Base-by-base conservation (phyloP, 2,113 vertebrate genomes). In the Oreochromis niloticus region DNA sequence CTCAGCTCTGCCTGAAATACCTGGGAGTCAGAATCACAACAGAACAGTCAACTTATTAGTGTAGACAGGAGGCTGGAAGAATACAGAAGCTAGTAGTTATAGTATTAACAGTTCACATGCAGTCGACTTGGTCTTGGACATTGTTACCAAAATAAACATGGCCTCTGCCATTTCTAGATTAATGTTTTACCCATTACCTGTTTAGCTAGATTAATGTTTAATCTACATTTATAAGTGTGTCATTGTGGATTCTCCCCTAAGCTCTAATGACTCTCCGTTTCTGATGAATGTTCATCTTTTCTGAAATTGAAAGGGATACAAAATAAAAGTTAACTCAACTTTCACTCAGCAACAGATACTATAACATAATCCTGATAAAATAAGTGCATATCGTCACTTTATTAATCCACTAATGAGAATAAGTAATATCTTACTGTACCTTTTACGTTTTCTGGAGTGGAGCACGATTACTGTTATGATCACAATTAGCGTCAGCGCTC, bases 401-500 rank as follows among this genome's bases (percentile, higher is more conserved):
- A 16, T 32, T 57, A 14, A 36, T 36, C 11, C n/a, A 24, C 27
- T 75, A 41, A 39, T 80, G 4, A 52, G 3, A 22, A 30, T 6
- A 54, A 14, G 1, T 78, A 48, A 32, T 5, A 89, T 34, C 8
- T 13, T 52, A 27, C 9, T 10, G 1, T 32, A 94, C 94, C 90
- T 94, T 90, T 91, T 93, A 10, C 41, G 17, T 85, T 91, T 93
- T 78, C 52, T 94, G 91, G 34, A 85, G 61, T 54, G 6, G 17
- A 95, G 89, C 4, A 92, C 41, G 2, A 94, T 27, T 4, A 85
- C 17, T 59, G 82, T 81, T 34, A 93, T 75, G 1, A 96, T 91
- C 3, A 85, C 1, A 36, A 91, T 86, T 43, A 95, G 79, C 6
- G 87, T 17, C 6, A 86, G 0, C 2, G 83, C 89, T 82, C 95